Evolutionary conservation across 1,140 invertebrate genomes (phyloP), one percentile per base, ranked within the genome.

Genomic region (Cyclargus thomasi): DNA sequence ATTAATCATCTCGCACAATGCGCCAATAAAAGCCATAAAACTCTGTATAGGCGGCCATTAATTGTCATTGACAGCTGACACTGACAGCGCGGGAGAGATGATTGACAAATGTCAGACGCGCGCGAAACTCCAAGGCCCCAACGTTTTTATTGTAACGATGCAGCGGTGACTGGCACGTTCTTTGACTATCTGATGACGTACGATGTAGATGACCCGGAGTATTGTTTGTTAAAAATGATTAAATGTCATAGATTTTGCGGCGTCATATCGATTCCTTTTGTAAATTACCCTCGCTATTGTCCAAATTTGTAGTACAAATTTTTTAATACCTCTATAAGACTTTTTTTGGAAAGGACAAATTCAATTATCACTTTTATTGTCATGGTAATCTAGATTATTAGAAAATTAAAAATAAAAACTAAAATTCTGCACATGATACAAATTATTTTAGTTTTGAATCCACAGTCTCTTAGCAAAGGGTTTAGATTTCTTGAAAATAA

Each of bases 11-110:
- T 78, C 70, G 69, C 78, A 76, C 73, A 84, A 80, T 74, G 80
- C 59, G 73, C 77, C 75, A 87, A 86, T 86, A 83, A 83, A 82
- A 79, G 70, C 82, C 78, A 85, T 86, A 88, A 88, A 88, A 86
- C 80, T 85, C 79, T 83, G 81, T 83, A 88, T 86, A 76, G 81
- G 75, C 70, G 67, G 76, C 79, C 82, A 87, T 88, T 86, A 87
- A 86, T 87, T 86, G 86, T 88, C 86, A 88, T 86, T 84, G 85
- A 85, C 85, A 85, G 79, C 71, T 82, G 79, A 82, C 82, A 88
- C 79, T 72, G 62, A 64, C 18, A 53, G 39, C 69, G 74, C 59
- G 69, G 75, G 77, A 75, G 78, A 78, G 74, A 71, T 87, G 86
- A 88, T 88, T 88, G 86, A 88, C 86, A 85, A 88, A 88, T 83